Evolutionary conservation across 2,113 vertebrate species (phyloP), one percentile per base, ranked within the genome.

Genomic region (Trematocara marginatum): DNA sequence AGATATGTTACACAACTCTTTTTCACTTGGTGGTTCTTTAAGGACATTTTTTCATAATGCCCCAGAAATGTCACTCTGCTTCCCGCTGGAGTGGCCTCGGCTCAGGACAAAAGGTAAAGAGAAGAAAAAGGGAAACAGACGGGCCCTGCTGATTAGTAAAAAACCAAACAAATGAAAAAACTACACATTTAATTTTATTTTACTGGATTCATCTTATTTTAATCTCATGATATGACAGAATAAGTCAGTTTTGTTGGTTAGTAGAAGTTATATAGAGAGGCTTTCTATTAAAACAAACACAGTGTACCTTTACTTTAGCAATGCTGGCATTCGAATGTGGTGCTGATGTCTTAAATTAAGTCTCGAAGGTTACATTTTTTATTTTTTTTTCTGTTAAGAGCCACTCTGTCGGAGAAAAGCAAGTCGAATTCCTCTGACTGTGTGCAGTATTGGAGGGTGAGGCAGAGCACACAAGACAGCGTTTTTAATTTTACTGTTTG

Each of bases 41-140:
- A 80, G 85, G 90, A 90, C 85, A 15, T 86, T 90, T 90, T 91
- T 51, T 90, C 57, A 88, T 76, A 86, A 42, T 80, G 94, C 35
- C 85, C 83, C 84, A 91, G 86, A 93, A 93, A 93, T 94, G 93
- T 92, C 92, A 92, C 42, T 89, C 78, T 90, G 85, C 78, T 90
- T 86, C 38, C 92, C 78, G 82, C 82, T 87, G 78, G 87, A 89
- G 88, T 66, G 82, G 80, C 88, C 82, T 91, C 91, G 82, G 87
- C 82, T 83, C 56, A 61, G 82, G 74, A 90, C 84, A 90, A 86
- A 93, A 91, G 34, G 52, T 74, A 88, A 78, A 84, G 85, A 87
- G 84, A 29, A 45, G 20, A 78, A 79, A 84, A 81, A 88, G 87
- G 12, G 26, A 57, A 74, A 56, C 29, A 59, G 42, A 49, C 6